These are phyloP conservation scores for Sabatieria punctata DNA, from an alignment of 2,888 invertebrate genomes.

Conservation along the genomic window DNA sequence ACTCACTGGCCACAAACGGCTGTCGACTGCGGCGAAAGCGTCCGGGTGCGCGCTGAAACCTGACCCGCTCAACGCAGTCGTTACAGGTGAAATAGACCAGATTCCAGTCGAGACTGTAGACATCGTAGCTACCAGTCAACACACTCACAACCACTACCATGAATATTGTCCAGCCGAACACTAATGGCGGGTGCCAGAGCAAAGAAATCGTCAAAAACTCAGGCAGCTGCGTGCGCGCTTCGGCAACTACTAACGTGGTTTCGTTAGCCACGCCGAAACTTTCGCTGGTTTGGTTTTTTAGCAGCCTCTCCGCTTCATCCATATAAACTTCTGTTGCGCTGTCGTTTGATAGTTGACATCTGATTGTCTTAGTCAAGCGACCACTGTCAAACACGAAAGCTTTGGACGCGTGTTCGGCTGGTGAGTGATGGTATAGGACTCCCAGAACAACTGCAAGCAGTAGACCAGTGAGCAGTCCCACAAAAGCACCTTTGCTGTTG, in stretches of 20 bases:
- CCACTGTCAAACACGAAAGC: background rate
- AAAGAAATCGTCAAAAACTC: background rate
- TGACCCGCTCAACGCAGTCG: background rate
- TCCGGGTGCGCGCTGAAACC: too few relatives aligned
- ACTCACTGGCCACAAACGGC: background rate
- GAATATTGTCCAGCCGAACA: background rate
- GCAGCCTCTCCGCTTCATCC: too few relatives aligned
- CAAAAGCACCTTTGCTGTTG: background rate
- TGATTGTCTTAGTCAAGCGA: background rate
- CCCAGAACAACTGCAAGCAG: background rate
- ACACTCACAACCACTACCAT: conserved; percentile 1
- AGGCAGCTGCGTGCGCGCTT: too few relatives aligned
- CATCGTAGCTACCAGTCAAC: conserved; percentile 1
- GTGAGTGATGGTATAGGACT: too few relatives aligned
- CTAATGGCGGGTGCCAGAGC: background rate
- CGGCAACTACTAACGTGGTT: too few relatives aligned
- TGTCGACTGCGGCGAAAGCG: background rate
- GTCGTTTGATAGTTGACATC: background rate
- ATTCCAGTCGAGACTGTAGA: conserved; percentile 6
- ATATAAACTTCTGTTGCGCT: too few relatives aligned
- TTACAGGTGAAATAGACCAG: background rate
- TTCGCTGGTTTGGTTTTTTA: too few relatives aligned
- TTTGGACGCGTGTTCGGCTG: too few relatives aligned
- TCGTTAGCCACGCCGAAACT: too few relatives aligned
- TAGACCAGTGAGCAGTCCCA: background rate